A percentile compares a stretch with the other conserved stretches of the same genome.
phyloP scores from a whole-genome alignment of 2,888 invertebrate genomes.

The Dilophus febrilis region DNA sequence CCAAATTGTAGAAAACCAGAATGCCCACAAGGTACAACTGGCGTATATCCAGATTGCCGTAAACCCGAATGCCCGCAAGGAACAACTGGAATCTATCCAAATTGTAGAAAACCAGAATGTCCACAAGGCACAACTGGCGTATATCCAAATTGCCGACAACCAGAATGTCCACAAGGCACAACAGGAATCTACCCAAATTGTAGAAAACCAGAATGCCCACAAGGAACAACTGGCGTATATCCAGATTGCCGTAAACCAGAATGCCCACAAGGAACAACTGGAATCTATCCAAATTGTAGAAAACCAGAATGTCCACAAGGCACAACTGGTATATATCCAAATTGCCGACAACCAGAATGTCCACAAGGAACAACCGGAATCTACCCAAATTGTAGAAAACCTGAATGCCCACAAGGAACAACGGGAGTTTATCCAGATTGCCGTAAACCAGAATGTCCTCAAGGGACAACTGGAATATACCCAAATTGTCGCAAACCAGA shows the following conservation, averaged over 20 bases:
- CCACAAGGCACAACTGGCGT: neutral
- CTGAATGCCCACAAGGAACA: slow-evolving; percentile 1
- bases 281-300: neutral
- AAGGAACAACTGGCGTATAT: slow-evolving; percentile 1
- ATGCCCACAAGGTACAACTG: neutral
- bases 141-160: slow-evolving; percentile 1
- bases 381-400: slow-evolving; percentile 1
- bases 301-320: slow-evolving; percentile 3
- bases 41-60: neutral
- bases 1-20: slow-evolving; percentile 1
- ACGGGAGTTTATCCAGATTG: neutral
- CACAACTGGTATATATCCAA: slow-evolving; percentile 1
- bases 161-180: slow-evolving; percentile 1
- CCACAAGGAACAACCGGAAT: neutral
- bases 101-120: neutral
- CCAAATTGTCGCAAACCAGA: slow-evolving; percentile 1
- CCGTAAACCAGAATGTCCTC: neutral
- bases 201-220: neutral
- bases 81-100: slow-evolving; percentile 1
- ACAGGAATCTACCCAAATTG: slow-evolving; percentile 1
- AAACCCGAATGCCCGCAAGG: slow-evolving; percentile 1
- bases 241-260: slow-evolving; percentile 3
- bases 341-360: neutral
- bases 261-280: slow-evolving; percentile 2
- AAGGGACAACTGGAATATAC: neutral